phyloP scores from a whole-genome alignment of 2,113 vertebrate species.

The Ginglymostoma cirratum region DNA sequence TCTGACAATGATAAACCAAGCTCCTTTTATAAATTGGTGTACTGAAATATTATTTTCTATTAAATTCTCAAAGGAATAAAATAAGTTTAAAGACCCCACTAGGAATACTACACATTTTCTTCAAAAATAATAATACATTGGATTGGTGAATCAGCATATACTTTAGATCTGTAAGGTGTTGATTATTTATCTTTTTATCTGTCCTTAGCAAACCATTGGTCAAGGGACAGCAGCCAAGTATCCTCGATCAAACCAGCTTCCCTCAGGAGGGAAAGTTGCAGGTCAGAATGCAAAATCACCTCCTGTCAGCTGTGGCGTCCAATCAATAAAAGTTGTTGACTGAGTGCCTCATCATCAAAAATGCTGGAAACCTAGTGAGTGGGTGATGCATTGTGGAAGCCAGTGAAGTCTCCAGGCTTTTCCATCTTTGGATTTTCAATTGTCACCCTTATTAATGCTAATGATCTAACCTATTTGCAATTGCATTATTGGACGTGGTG shows the following conservation, averaged over 20 bases:
- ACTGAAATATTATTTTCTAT: conserved; percentile 36
- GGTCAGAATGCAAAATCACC: conserved; percentile 54
- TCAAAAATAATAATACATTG: not conserved
- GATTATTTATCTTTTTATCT: conserved; percentile 43
- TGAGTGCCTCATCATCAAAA: conserved; percentile 46
- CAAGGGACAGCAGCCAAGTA: conserved; percentile 83
- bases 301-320: conserved; percentile 52
- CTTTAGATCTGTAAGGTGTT: not conserved
- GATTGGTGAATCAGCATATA: not conserved
- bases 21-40: not conserved
- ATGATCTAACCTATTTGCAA: not conserved
- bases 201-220: conserved; percentile 78
- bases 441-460: conserved; percentile 45
- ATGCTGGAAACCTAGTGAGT: not conserved
- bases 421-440: conserved; percentile 51
- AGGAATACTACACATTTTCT: not conserved
- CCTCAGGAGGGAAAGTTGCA: conserved; percentile 52
- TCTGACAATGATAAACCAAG: not conserved
- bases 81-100: not conserved
- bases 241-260: conserved; percentile 66
- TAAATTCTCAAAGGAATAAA: not conserved
- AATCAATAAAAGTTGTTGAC: conserved; percentile 88
- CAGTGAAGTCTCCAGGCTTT: conserved; percentile 47
- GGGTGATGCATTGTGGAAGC: conserved; percentile 41
- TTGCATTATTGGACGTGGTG: not conserved